Evolutionary conservation across 1,140 invertebrate species (phyloP).

Genomic region (Agraylea sexmaculata): DNA sequence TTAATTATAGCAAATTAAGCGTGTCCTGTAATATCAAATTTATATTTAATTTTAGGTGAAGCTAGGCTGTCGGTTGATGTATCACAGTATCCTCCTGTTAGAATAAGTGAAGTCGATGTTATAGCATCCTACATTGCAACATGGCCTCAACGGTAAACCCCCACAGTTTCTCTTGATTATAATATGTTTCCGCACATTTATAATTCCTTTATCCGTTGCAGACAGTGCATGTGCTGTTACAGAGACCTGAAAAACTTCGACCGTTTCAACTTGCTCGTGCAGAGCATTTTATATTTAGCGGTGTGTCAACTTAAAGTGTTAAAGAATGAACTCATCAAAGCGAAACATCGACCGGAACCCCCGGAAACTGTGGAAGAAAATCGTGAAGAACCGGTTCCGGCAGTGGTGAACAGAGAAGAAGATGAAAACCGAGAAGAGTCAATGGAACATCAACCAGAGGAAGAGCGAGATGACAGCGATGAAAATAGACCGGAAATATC

Average conservation of each 20-base stretch:
- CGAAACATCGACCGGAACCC: conserved; percentile 19
- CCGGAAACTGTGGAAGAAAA: conserved; percentile 23
- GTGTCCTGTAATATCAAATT: not conserved
- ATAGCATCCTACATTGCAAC: conserved; percentile 55
- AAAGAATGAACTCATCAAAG: conserved; percentile 42
- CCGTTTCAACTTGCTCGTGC: conserved; percentile 72
- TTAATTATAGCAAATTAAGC: no score
- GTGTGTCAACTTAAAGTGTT: conserved; percentile 63
- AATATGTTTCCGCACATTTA: conserved; percentile 10
- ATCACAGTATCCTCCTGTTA: conserved; percentile 46
- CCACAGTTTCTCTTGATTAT: not conserved
- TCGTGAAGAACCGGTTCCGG: conserved; percentile 18
- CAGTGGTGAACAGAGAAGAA: conserved; percentile 15
- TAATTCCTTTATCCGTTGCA: conserved; percentile 31
- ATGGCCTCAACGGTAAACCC: conserved; percentile 55
- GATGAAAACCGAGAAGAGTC: conserved; percentile 19
- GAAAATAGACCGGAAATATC: conserved; percentile 15
- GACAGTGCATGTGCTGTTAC: conserved; percentile 88
- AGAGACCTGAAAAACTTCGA: conserved; percentile 83
- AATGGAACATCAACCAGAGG: conserved; percentile 15
- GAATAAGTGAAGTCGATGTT: conserved; percentile 51
- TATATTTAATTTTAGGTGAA: conserved; percentile 41
- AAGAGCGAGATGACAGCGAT: conserved; percentile 20
- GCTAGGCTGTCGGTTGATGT: conserved; percentile 46
- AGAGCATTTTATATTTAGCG: conserved; percentile 63